Base-by-base conservation (phyloP, 2,888 invertebrate species). In the Conus canariensis region DNA sequence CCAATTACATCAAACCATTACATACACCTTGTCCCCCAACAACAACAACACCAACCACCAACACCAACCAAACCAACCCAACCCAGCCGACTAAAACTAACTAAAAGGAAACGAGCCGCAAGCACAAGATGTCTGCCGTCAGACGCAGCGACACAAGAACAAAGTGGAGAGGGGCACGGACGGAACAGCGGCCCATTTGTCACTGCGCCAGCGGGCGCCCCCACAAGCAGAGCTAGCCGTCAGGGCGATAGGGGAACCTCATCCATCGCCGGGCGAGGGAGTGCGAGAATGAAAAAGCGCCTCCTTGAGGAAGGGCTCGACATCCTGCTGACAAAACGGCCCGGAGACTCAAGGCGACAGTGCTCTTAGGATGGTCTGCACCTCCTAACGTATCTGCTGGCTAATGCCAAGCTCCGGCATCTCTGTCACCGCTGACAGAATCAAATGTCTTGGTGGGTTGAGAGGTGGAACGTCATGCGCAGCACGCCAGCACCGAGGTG, bases 211-310 rank as follows among this genome's bases (percentile, higher is more conserved):
- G 30, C 25, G 59, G 30, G 64, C 85, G n/a, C 86, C 86, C 86
- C 64, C 86, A 86, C 86, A 30, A 86, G 86, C 64, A 86, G 64
- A 67, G 64, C 67, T n/a, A 64, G 86, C 3, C 67, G 86, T 86
- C 86, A 86, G 64, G 86, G 14, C 25, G 86, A 67, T 12, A 86
- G 45, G 19, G 45, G 58, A 67, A 64, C 22, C 14, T 67, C 86
- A 86, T 86, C 45, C 86, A 60, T 86, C 19, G 67, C 25, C 8
- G 64, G 86, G 86, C 67, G 70, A 86, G 64, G 60, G 86, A 86
- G 86, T 86, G 86, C 86, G 86, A 86, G 86, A 86, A 86, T 67
- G 86, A 86, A 86, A 45, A 19, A 67, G 16, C 67, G 45, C 9
- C 82, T 8, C 22, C 45, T 80, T 8, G 80, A 80, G 80, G 45